phyloP scores from a whole-genome alignment of 2,113 vertebrate species.

The Cynopterus brachyotis region DNA sequence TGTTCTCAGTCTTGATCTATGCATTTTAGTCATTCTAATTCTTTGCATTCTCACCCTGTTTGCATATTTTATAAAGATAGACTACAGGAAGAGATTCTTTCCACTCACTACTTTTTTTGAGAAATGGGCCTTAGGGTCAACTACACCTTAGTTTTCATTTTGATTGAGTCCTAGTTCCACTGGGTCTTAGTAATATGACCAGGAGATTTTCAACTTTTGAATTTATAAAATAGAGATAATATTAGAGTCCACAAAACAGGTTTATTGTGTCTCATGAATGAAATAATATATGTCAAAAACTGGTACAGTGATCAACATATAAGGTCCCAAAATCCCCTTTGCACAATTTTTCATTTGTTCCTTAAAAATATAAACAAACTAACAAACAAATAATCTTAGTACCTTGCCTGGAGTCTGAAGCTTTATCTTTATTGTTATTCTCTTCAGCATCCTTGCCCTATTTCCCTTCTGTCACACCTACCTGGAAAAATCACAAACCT shows the following conservation, averaged over 20 bases:
- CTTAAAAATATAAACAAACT: background rate
- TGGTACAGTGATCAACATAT: background rate
- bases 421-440: background rate
- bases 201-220: background rate
- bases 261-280: background rate
- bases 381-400: background rate
- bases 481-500: background rate
- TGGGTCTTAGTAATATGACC: background rate
- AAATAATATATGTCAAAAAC: background rate
- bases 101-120: background rate
- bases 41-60: background rate
- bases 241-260: background rate
- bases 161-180: background rate
- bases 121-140: background rate
- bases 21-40: conserved; percentile 30
- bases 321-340: background rate
- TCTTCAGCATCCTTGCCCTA: background rate
- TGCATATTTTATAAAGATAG: background rate
- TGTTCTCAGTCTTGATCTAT: background rate
- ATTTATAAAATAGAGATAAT: background rate
- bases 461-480: background rate
- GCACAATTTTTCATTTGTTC: background rate
- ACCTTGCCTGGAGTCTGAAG: background rate
- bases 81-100: background rate
- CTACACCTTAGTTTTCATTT: background rate